Evolutionary conservation across 2,797 vertebrate genomes (phyloP).

Genomic region (Sebastes hubbsi): DNA sequence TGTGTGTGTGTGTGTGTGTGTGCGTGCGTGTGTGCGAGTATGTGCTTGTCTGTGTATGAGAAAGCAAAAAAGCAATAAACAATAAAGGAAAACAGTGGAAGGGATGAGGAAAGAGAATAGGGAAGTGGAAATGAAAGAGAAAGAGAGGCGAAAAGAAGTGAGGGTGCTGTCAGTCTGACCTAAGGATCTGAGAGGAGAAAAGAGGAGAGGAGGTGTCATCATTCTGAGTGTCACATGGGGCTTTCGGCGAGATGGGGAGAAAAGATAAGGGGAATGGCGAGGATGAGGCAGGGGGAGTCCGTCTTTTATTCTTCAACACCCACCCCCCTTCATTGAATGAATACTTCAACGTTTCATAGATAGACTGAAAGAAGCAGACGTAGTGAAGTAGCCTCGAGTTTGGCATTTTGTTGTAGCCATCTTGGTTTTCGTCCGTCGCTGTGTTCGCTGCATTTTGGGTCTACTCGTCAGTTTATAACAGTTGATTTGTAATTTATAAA

Average conservation of each 20-base stretch:
- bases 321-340: not conserved
- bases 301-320: not conserved
- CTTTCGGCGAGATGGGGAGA: not conserved
- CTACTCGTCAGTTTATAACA: too few relatives aligned
- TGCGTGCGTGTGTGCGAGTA: not conserved
- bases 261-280: not conserved
- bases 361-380: too few relatives aligned
- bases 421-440: too few relatives aligned
- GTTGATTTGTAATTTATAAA: too few relatives aligned
- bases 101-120: not conserved
- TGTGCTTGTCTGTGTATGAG: not conserved
- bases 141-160: not conserved
- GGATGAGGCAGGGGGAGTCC: not conserved
- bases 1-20: not conserved
- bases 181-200: not conserved
- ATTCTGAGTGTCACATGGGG: not conserved
- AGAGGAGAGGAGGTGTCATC: not conserved
- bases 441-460: too few relatives aligned
- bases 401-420: too few relatives aligned
- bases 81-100: not conserved
- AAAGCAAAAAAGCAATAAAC: not conserved
- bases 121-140: not conserved
- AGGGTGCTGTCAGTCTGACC: not conserved
- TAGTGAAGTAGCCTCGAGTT: too few relatives aligned
- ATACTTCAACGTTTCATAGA: too few relatives aligned